These are phyloP conservation scores for Halcyon chelicuti DNA, from an alignment of 2,797 vertebrate species.

Conservation along the genomic window DNA sequence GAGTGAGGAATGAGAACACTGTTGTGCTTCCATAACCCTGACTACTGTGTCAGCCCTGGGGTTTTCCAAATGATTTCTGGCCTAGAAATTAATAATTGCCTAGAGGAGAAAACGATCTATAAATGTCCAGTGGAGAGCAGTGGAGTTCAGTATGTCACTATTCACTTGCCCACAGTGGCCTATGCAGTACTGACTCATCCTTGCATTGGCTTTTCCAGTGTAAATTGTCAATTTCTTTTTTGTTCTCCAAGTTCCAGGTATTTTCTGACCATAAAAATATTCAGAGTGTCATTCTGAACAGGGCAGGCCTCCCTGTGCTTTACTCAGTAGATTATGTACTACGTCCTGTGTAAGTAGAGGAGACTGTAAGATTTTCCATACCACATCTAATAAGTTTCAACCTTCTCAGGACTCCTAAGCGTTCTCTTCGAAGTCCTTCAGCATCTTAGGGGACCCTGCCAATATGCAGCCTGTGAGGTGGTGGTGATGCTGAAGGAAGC, in stretches of 20 bases:
- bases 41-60: not conserved
- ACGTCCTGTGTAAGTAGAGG: not conserved
- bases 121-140: not conserved
- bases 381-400: not conserved
- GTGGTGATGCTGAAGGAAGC: not conserved
- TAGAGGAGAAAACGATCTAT: not conserved
- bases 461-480: not conserved
- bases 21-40: not conserved
- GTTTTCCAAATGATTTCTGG: not conserved
- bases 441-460: not conserved
- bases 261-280: not conserved
- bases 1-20: not conserved
- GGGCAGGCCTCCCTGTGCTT: not conserved
- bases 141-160: not conserved
- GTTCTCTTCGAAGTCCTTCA: not conserved
- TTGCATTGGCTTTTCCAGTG: not conserved
- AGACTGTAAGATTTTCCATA: not conserved
- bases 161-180: not conserved
- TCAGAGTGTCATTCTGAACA: not conserved
- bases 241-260: rapidly evolving
- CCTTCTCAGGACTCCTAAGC: not conserved
- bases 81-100: not conserved
- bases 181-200: not conserved
- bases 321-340: not conserved
- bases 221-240: not conserved